Conservation (phyloP, 2,797 vertebrate species). For the Adelosebastes latens region DNA sequence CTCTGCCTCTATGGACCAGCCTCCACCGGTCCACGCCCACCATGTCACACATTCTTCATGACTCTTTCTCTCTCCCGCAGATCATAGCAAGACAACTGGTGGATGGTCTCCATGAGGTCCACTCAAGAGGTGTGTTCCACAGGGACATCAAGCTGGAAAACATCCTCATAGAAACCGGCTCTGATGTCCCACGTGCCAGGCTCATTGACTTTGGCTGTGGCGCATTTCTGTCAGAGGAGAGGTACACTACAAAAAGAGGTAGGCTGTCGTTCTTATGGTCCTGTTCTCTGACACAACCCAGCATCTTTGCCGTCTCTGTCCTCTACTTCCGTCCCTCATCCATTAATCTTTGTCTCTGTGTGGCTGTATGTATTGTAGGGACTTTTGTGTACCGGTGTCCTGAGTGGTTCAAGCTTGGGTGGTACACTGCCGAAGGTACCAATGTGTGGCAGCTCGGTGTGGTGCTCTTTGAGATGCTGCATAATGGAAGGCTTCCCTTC, state of each 20-base stretch:
- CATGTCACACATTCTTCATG: background rate
- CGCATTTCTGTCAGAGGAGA: background rate
- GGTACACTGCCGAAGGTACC: background rate
- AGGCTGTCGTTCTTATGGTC: background rate
- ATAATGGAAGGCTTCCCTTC: background rate
- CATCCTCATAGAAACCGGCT: background rate
- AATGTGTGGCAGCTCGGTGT: background rate
- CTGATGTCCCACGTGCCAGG: background rate
- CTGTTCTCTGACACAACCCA: background rate
- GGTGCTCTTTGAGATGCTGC: background rate
- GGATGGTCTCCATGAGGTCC: background rate
- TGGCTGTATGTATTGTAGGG: background rate
- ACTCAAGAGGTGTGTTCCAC: background rate
- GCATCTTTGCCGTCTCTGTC: background rate
- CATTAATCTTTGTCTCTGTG: background rate
- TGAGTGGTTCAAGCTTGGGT: background rate
- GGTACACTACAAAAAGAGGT: background rate
- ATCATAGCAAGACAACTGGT: background rate
- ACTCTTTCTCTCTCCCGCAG: background rate
- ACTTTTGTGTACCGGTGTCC: background rate
- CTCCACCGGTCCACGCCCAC: fast-evolving
- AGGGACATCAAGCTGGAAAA: constrained; percentile 2
- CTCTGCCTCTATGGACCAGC: too few relatives aligned
- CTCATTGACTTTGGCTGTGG: constrained; percentile 9
- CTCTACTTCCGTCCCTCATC: too few relatives aligned